These are phyloP conservation scores for Triplophysa dalaica DNA, from an alignment of 2,113 vertebrate genomes.

Conservation along the genomic window DNA sequence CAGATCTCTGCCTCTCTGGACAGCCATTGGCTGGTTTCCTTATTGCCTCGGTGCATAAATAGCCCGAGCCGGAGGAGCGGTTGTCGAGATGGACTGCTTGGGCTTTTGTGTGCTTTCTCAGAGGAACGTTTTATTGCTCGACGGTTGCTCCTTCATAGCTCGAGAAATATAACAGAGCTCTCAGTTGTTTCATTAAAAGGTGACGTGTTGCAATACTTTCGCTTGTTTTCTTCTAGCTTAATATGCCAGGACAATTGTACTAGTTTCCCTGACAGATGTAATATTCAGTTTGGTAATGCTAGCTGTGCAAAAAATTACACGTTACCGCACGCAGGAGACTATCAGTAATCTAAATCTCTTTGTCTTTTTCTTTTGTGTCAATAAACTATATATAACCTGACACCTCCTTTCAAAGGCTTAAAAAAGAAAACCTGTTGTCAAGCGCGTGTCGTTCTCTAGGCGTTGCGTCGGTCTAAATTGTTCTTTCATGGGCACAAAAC, in stretches of 20 bases:
- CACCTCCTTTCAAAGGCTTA: constrained; percentile 16
- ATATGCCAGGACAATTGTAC: no score
- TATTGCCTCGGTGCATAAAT: not conserved
- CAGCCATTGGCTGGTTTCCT: constrained; percentile 19
- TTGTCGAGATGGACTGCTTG: not conserved
- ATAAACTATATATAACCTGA: not conserved
- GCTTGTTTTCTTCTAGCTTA: no score
- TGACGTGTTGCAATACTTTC: no score
- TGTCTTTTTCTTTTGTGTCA: constrained; percentile 34
- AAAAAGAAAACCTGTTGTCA: constrained; percentile 20
- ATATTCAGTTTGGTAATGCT: no score
- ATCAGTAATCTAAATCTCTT: not conserved
- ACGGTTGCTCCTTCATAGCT: not conserved
- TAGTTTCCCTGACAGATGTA: no score
- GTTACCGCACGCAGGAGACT: not conserved
- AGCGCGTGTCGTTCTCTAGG: constrained; percentile 38
- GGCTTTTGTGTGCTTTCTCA: not conserved
- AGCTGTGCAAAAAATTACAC: no score
- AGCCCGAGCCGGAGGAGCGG: constrained; percentile 15
- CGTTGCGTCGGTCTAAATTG: constrained; percentile 16
- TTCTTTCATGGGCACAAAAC: constrained; percentile 36
- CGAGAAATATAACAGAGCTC: not conserved
- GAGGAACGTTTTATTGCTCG: constrained; percentile 12
- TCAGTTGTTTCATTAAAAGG: not conserved
- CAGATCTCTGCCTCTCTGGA: constrained; percentile 2